A percentile compares a stretch with the other conserved stretches of the same genome.
Evolutionary conservation across 2,113 vertebrate genomes (phyloP).

Genomic region (Xenopus laevis): DNA sequence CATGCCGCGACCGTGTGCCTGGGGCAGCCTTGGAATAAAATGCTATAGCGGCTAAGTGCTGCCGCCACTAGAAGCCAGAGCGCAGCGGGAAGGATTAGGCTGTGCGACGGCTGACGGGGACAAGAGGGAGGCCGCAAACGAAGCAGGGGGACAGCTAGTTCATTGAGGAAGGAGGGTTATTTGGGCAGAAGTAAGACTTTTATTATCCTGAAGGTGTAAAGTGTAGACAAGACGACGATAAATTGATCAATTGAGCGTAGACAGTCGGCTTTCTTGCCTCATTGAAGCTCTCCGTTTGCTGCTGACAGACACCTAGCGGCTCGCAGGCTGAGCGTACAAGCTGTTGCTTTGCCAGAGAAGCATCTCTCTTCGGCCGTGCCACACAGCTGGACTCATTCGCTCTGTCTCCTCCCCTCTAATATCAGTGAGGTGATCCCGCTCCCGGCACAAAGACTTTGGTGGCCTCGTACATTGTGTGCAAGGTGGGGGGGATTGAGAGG

Average conservation of each 20-base stretch:
- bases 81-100: constrained; percentile 27
- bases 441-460: constrained; percentile 49
- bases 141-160: background rate
- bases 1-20: constrained; percentile 76
- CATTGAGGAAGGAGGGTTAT: background rate
- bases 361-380: too few species aligned
- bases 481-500: constrained; percentile 47
- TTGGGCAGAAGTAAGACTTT: too few species aligned
- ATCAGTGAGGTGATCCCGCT: constrained; percentile 12
- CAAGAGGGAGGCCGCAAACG: constrained; percentile 14
- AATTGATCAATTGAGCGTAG: too few species aligned
- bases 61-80: constrained; percentile 32
- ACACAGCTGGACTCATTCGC: background rate
- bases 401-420: background rate
- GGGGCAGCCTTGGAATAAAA: constrained; percentile 76
- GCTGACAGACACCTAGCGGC: too few species aligned
- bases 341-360: too few species aligned
- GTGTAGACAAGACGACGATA: too few species aligned
- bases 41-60: constrained; percentile 53
- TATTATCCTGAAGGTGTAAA: too few species aligned
- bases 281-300: too few species aligned
- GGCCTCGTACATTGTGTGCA: background rate
- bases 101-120: background rate
- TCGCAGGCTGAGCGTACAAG: too few species aligned
- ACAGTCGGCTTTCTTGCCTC: too few species aligned